These are phyloP conservation scores for Falco berigora DNA, from an alignment of 2,797 vertebrate genomes.

Conservation along the genomic window DNA sequence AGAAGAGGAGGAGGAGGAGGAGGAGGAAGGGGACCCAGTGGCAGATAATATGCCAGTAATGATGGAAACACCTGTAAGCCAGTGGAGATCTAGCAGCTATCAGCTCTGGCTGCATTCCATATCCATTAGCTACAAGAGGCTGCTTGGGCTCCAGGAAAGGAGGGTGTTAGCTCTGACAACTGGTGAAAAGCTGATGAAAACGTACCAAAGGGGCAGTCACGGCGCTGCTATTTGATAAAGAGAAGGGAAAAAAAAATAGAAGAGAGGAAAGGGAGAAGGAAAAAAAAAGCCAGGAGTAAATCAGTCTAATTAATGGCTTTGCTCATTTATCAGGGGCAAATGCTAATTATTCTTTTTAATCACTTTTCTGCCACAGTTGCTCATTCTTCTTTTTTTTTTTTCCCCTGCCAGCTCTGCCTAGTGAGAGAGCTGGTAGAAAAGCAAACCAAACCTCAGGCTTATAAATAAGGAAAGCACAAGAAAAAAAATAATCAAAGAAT, in stretches of 20 bases:
- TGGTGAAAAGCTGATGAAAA: slow-evolving; percentile 72
- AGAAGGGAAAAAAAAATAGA: too few species aligned
- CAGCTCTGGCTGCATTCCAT: slow-evolving; percentile 70
- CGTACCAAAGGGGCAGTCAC: slow-evolving; percentile 66
- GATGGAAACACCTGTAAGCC: slow-evolving; percentile 72
- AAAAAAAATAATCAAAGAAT: background rate
- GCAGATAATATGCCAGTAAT: slow-evolving; percentile 41
- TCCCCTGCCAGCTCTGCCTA: slow-evolving; percentile 51
- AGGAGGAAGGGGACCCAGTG: slow-evolving; percentile 19
- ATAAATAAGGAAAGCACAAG: slow-evolving; percentile 41
- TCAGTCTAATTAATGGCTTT: slow-evolving; percentile 85
- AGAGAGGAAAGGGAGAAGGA: slow-evolving; percentile 52
- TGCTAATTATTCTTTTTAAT: slow-evolving; percentile 91
- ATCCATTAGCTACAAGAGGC: slow-evolving; percentile 70
- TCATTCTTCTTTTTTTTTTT: slow-evolving; percentile 45
- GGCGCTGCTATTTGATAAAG: slow-evolving; percentile 59
- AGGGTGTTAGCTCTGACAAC: slow-evolving; percentile 67
- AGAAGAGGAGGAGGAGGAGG: background rate
- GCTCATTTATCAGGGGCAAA: slow-evolving; percentile 85
- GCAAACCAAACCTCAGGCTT: slow-evolving; percentile 48
- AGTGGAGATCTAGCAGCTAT: slow-evolving; percentile 66
- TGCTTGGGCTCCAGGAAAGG: slow-evolving; percentile 58
- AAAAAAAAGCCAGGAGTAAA: slow-evolving; percentile 78
- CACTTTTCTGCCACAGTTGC: slow-evolving; percentile 81
- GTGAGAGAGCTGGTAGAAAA: slow-evolving; percentile 34